Base-by-base conservation (phyloP, 2,797 vertebrate genomes). In the Toxotes lorentzi region DNA sequence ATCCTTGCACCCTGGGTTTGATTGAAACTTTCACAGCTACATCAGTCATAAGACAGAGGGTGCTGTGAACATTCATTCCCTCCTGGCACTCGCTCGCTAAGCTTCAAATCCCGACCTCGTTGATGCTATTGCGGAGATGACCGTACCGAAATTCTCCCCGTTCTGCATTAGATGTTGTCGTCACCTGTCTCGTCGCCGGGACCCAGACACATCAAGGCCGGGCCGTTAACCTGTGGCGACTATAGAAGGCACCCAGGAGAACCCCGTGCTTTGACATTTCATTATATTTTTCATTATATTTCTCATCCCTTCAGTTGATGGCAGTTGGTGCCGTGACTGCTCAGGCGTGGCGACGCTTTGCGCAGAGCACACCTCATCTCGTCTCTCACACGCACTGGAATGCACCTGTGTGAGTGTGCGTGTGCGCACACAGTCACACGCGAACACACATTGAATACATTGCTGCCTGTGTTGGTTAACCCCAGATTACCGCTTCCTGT, bases 281-380 rank as follows among this genome's bases (percentile, higher is more conserved):
- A 94, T 94, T 94, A 94, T 93, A 93, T 94, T 94, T 94, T 93
- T 94, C 93, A 94, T 94, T 93, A 94, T 93, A 92, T 93, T 94
- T 93, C 86, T 92, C 94, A 94, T 94, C 91, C 93, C 88, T 88
- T 89, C 89, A 87, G 85, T 90, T 94, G 93, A 94, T 94, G 94
- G 91, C 91, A 93, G 92, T 88, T 74, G 83, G 90, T 14, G 81
- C 86, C 81, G 92, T 91, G 93, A 87, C 85, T 82, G 86, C 89
- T 94, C 93, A 92, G 88, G 90, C 92, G 84, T 93, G 88, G 86
- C 81, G 72, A 90, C 81, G 87, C 88, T 88, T 88, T 84, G 79
- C 88, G 32, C 82, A 0, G 63, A 81, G 86, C 88, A 86, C 88
- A 91, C 90, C 88, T 91, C 92, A 88, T 87, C 91, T 94, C 69